Conservation (phyloP, 2,113 vertebrate genomes). For the Brienomyrus longianalis region DNA sequence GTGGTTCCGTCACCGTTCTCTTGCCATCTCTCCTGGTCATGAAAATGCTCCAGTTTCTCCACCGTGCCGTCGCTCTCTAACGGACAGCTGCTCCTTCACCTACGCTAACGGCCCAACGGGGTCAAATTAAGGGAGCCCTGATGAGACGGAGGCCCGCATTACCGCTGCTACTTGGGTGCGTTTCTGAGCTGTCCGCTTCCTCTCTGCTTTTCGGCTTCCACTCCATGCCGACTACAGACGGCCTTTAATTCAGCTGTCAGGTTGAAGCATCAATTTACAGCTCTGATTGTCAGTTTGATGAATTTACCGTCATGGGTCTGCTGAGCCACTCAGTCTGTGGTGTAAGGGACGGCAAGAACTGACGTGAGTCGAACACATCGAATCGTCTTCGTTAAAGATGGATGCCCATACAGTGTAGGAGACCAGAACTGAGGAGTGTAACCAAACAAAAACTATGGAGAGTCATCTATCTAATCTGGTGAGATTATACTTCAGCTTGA, state of each 20-base stretch:
- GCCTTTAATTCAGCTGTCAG: slow-evolving; percentile 28
- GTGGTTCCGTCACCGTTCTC: background rate
- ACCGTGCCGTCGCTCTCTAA: background rate
- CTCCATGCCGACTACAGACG: background rate
- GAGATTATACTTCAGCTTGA: background rate
- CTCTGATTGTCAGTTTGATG: slow-evolving; percentile 38
- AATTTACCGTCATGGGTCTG: slow-evolving; percentile 40
- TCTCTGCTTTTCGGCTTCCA: background rate
- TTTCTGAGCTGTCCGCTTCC: background rate
- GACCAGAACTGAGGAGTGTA: background rate
- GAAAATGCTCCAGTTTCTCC: background rate
- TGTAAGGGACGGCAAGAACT: slow-evolving; percentile 25
- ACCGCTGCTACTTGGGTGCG: background rate
- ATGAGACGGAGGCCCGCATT: background rate
- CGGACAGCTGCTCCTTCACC: background rate
- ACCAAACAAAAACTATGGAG: slow-evolving; percentile 16
- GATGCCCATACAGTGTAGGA: background rate
- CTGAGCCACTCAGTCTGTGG: slow-evolving; percentile 30
- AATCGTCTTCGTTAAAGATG: slow-evolving; percentile 23
- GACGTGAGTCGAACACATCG: slow-evolving; percentile 29
- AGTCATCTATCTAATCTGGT: slow-evolving; percentile 26
- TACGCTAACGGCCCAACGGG: background rate
- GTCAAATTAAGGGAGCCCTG: background rate
- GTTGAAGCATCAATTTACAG: slow-evolving; percentile 24
- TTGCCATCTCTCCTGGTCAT: background rate